These are phyloP conservation scores for Apostichopus parvimensis DNA, from an alignment of 35 echinoderm and acorn worm species.

Conservation along the genomic window DNA sequence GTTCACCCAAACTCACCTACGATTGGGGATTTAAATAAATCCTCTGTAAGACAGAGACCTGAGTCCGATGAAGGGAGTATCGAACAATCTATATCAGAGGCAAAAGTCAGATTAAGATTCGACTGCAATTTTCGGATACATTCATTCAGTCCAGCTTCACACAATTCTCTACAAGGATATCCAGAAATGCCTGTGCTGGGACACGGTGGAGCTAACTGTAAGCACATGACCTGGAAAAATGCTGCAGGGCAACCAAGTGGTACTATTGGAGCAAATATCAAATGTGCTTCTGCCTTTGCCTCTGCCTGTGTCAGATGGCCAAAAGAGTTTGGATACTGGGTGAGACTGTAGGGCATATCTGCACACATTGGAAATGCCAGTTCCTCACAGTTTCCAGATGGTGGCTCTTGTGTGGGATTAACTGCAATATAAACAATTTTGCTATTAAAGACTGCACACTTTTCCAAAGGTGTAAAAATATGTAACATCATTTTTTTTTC, in stretches of 20 bases:
- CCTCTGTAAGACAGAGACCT: conserved; percentile 2
- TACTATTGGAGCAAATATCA: not conserved
- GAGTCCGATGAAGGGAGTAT: not conserved
- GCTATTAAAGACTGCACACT: too few species aligned
- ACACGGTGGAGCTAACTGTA: conserved; percentile 23
- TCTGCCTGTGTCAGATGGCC: conserved; percentile 5
- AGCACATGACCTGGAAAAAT: conserved; percentile 19
- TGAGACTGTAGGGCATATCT: conserved; percentile 5
- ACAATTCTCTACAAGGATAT: not conserved
- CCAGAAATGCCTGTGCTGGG: not conserved
- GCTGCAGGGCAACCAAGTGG: conserved; percentile 9
- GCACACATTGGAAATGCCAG: not conserved
- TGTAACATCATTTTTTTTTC: too few species aligned
- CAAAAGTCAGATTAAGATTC: not conserved
- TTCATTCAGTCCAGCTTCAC: conserved; percentile 11
- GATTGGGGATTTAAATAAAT: not conserved
- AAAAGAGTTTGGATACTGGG: not conserved
- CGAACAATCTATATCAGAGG: not conserved
- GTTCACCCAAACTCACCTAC: not conserved
- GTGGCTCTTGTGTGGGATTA: not conserved
- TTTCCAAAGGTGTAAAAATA: too few species aligned
- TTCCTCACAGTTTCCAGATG: not conserved
- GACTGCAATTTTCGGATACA: not conserved
- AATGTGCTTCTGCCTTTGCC: not conserved
- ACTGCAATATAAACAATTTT: too few species aligned